Base-by-base conservation (phyloP, 1,140 invertebrate genomes). In the Penaeus japonicus region DNA sequence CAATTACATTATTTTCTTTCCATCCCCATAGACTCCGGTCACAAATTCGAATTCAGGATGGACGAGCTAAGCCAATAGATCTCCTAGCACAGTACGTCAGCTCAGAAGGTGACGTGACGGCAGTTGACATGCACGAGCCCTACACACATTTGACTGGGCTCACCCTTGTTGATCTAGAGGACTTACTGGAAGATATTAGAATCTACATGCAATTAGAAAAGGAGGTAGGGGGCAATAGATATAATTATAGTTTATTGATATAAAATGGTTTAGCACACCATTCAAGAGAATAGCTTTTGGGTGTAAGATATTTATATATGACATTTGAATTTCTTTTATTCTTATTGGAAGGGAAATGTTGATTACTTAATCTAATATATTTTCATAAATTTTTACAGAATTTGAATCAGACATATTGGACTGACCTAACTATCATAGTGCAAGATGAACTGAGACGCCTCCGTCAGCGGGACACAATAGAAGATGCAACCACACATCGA, bases 51-150 rank as follows among this genome's bases (percentile, higher is more conserved):
- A 99, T 99, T 70, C 96, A 98, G 90, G 98, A 99, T 93, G 97
- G 98, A 15, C 93, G 97, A 92, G 98, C 98, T 0, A 99, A 99
- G 92, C 98, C 99, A 0, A 99, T 99, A 91, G 99, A 99, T 94
- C 94, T 99, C 80, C 93, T 99, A 65, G 98, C 98, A 0, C 97
- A 98, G 93, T 99, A 99, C 92, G 98, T 99, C 39, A 97, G 96
- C 92, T 96, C 96, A 0, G 97, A 98, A 92, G 96, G 98, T 91
- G 96, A 97, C 91, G 96, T 97, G 54, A 96, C 97, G 92, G 96
- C 97, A 3, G 96, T 99, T 35, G 98, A 99, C 93, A 98, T 99
- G 97, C 97, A 99, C 92, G 98, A 99, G 92, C 98, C 99, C 0
- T 99, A 99, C 91, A 97, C 97, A 0, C 98, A 99, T 92, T 93